Base-by-base conservation (phyloP, 2,113 vertebrate species). In the Rallus limicola region DNA sequence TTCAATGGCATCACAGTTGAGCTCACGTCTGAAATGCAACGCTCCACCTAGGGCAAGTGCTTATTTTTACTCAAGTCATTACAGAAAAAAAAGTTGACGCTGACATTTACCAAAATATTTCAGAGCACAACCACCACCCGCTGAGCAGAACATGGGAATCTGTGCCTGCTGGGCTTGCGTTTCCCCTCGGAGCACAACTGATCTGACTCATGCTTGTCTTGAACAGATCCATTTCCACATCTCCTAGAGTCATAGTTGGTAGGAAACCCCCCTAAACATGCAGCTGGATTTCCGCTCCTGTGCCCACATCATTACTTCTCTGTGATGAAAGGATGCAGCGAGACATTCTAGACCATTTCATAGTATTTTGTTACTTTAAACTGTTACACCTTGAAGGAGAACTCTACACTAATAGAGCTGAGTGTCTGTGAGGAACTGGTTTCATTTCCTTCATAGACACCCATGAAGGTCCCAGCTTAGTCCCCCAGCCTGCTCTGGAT, bases 101-200 rank as follows among this genome's bases (percentile, higher is more conserved):
- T 96, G 88, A 92, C 91, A 85, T 95, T 96, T 94, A 95, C 91
- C 84, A 90, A 96, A 95, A 92, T 94, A 94, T 88, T 92, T 93
- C 77, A 62, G 83, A 76, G 63, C 83, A 86, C 58, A 92, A 87
- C 3, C 84, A 87, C 67, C 77, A 94, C 86, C 55, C 17, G 4
- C 88, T 62, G 74, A 71, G 77, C 59, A 87, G 81, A 91, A 92
- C 86, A 67, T 12, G 40, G 82, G 90, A 95, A 89, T 91, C 92
- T 67, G 63, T 55, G 92, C 44, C 68, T 86, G 72, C 44, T 76
- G 69, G 65, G 62, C 62, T 38, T 93, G 55, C 26, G 86, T 82
- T 88, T 52, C 62, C 86, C 58, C 52, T 81, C 50, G n/a, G n/a
- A 84, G 21, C 81, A 78, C 48, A 58, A 71, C 91, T 64, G 72